These are phyloP conservation scores for Augiades crinisus DNA, from an alignment of 2,888 invertebrate genomes.

Conservation along the genomic window DNA sequence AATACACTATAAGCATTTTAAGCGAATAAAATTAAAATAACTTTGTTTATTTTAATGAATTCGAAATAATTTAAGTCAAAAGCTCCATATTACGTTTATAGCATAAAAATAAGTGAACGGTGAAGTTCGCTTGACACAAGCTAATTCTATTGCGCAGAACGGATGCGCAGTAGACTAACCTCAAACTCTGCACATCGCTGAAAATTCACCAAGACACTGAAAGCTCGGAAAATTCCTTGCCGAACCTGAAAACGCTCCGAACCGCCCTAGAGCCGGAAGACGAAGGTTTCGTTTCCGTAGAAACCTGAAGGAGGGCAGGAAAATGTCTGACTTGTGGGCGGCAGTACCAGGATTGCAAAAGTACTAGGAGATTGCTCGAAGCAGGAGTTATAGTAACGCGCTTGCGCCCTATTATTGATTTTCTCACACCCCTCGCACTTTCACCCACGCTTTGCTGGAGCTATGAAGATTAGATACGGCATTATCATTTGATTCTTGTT, in stretches of 20 bases:
- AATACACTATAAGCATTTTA: too few relatives aligned
- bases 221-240: constrained; percentile 14
- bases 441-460: neutral
- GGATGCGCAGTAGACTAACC: constrained; percentile 47
- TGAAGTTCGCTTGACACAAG: too few relatives aligned
- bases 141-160: constrained; percentile 45
- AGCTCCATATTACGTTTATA: too few relatives aligned
- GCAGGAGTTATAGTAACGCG: constrained; percentile 34
- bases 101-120: too few relatives aligned
- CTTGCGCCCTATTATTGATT: constrained; percentile 60
- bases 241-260: constrained; percentile 22
- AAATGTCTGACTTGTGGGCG: constrained; percentile 78
- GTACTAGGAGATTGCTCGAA: constrained; percentile 36
- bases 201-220: constrained; percentile 3
- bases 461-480: constrained; percentile 8
- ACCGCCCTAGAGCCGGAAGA: constrained; percentile 67
- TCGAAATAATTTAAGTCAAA: too few relatives aligned
- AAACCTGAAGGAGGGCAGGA: constrained; percentile 70
- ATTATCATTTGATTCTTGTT: too few relatives aligned
- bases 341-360: constrained; percentile 59
- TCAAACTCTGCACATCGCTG: constrained; percentile 4
- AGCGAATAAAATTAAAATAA: too few relatives aligned
- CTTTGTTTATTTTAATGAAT: too few relatives aligned
- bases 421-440: constrained; percentile 29
- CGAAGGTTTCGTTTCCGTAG: constrained; percentile 58